Conservation (phyloP, 2,888 invertebrate genomes). For the Tinea pellionella region DNA sequence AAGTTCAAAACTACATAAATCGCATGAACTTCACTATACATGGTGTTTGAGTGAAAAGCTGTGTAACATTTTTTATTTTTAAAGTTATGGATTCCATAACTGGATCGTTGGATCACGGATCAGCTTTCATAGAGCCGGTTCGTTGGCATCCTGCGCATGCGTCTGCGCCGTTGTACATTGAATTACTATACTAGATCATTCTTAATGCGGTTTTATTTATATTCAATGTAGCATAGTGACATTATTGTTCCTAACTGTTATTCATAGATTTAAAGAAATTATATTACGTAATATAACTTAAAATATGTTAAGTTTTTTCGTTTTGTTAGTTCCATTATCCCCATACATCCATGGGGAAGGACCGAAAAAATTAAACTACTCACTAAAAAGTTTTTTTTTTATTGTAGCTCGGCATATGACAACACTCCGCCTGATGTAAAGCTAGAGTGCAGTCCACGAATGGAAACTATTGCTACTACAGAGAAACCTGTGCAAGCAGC, state of each 20-base stretch:
- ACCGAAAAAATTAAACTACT: too few species aligned
- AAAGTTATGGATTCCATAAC: conserved; percentile 50
- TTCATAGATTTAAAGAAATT: background rate
- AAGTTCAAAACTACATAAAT: conserved; percentile 5
- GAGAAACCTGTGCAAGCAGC: too few species aligned
- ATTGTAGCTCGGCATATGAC: too few species aligned
- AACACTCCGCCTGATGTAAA: too few species aligned
- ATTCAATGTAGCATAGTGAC: background rate
- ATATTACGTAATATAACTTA: background rate
- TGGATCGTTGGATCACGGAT: conserved; percentile 27
- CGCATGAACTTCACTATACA: conserved; percentile 25
- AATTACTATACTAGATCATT: conserved; percentile 4
- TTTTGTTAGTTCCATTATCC: too few species aligned
- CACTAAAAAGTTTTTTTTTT: too few species aligned
- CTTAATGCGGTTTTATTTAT: background rate
- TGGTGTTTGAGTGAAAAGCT: conserved; percentile 51
- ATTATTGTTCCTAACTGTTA: background rate
- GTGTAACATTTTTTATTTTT: conserved; percentile 42
- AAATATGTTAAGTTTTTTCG: too few species aligned
- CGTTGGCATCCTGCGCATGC: conserved; percentile 21
- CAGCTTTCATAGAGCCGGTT: conserved; percentile 38
- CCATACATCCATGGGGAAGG: too few species aligned
- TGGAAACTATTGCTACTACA: too few species aligned
- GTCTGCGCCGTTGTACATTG: conserved; percentile 16
- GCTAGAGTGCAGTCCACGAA: too few species aligned